Percentiles rank a stretch among this genome's conserved stretches.
phyloP scores from a whole-genome alignment of 2,113 vertebrate species.

The Abramis brama region DNA sequence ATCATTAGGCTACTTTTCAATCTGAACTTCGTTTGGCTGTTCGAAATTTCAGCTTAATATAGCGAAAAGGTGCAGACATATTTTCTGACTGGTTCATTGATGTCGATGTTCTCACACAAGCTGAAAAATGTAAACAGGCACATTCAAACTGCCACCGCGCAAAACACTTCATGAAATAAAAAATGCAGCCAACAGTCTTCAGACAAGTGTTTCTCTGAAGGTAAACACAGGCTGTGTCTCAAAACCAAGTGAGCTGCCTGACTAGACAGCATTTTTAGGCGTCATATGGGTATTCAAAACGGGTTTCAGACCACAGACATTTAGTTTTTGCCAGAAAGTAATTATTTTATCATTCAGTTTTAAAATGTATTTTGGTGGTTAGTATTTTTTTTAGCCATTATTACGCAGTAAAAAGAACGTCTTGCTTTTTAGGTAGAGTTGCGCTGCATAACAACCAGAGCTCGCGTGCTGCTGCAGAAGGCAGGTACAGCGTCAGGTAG shows the following conservation, averaged over 20 bases:
- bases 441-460: neutral
- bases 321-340: neutral
- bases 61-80: neutral
- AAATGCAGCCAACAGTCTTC: neutral
- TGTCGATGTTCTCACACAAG: neutral
- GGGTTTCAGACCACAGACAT: neutral
- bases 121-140: slow-evolving; percentile 18
- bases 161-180: slow-evolving; percentile 2
- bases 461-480: neutral
- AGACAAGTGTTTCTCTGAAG: neutral
- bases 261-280: neutral
- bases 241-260: neutral
- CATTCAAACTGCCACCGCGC: neutral
- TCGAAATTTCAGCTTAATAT: neutral
- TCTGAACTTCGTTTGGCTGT: neutral
- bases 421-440: neutral
- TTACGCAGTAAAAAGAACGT: neutral
- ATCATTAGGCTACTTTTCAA: neutral
- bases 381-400: neutral
- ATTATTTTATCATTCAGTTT: neutral
- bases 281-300: neutral
- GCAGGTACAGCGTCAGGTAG: slow-evolving; percentile 31
- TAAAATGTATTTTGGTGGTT: neutral
- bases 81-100: neutral
- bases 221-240: neutral